phyloP scores from a whole-genome alignment of 2,888 invertebrate genomes.

The Nudaria mundana region DNA sequence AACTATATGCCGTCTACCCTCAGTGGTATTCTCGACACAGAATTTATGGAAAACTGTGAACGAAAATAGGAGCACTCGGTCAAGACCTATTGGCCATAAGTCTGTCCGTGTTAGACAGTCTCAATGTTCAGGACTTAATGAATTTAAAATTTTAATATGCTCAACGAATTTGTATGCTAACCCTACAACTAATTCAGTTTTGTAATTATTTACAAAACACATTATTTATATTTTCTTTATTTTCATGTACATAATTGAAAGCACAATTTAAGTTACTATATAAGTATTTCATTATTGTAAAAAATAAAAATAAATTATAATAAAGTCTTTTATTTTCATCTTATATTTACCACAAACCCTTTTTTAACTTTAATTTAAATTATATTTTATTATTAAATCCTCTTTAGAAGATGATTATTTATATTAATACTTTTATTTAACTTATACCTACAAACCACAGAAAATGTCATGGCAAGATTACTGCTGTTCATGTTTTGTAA shows the following conservation, averaged over 20 bases:
- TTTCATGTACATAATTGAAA: not conserved
- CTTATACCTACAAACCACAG: too few relatives aligned
- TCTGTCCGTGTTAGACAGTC: not conserved
- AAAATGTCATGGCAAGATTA: conserved; percentile 7
- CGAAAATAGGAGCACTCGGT: not conserved
- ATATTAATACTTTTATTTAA: not conserved
- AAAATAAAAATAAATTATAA: not conserved
- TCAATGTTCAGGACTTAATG: not conserved
- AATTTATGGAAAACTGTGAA: not conserved
- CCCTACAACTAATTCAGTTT: too few relatives aligned
- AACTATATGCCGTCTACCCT: not conserved
- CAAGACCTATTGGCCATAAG: not conserved
- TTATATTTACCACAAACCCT: too few relatives aligned
- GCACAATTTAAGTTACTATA: not conserved
- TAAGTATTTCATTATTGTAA: not conserved
- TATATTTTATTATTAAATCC: not conserved
- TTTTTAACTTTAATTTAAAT: not conserved
- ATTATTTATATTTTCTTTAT: not conserved
- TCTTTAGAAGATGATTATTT: not conserved
- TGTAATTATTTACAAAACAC: too few relatives aligned
- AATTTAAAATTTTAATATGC: not conserved
- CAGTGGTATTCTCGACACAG: not conserved
- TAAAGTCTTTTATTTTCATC: too few relatives aligned
- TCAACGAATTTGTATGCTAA: too few relatives aligned
- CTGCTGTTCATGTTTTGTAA: not conserved